Conservation (phyloP, 2,113 vertebrate species). For the Ondatra zibethicus region DNA sequence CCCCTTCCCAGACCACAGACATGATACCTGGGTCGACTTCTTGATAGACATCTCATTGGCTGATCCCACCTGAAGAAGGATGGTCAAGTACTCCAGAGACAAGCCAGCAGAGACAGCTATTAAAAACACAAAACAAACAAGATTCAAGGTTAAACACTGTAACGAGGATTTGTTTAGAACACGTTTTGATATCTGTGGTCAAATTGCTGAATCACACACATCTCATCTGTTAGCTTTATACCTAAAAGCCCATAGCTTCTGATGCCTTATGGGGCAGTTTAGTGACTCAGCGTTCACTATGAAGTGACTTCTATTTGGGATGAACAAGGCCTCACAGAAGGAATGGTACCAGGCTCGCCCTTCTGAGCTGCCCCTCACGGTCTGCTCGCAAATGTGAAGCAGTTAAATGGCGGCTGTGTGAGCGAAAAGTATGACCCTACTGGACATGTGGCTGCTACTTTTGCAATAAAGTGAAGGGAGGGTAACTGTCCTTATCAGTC, state of each 20-base stretch:
- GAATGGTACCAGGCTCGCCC: neutral
- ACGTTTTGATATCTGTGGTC: neutral
- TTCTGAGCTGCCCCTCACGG: neutral
- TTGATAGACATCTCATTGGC: neutral
- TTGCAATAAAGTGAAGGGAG: slow-evolving; percentile 6
- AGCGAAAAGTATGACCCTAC: slow-evolving; percentile 1
- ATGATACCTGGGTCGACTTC: neutral
- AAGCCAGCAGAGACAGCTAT: neutral
- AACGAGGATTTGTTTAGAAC: neutral
- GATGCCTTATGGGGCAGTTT: neutral
- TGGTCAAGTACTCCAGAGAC: neutral
- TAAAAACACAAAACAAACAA: slow-evolving; percentile 36
- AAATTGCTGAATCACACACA: neutral
- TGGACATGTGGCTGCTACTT: neutral
- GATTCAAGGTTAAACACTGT: neutral
- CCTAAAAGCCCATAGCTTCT: neutral
- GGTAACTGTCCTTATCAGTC: neutral
- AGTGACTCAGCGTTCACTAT: neutral
- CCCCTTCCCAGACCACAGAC: neutral
- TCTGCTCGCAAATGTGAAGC: neutral
- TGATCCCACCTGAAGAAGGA: neutral
- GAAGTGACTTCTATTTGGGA: neutral
- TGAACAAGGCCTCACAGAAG: neutral
- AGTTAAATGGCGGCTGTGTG: neutral
- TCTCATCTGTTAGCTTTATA: neutral